Conservation (phyloP, 2,113 vertebrate species). For the Macroglossus sobrinus region DNA sequence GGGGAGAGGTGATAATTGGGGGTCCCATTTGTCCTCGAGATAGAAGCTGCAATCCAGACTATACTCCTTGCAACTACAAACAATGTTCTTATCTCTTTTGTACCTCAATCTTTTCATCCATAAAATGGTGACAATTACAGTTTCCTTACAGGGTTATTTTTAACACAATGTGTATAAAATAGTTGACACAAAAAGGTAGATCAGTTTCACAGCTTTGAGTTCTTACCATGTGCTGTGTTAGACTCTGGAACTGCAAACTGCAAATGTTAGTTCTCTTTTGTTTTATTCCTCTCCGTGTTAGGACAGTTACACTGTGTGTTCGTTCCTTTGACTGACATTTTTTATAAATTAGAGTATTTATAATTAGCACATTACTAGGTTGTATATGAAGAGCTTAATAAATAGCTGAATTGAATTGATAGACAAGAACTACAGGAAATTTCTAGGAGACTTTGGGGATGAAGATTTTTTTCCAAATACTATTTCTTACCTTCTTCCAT, state of each 20-base stretch:
- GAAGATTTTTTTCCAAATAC: not conserved
- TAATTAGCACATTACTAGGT: not conserved
- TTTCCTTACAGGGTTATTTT: not conserved
- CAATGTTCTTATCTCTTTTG: not conserved
- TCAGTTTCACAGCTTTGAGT: not conserved
- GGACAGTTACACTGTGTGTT: not conserved
- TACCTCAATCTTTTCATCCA: not conserved
- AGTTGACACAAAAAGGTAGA: not conserved
- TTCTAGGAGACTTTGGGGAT: not conserved
- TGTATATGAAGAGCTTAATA: not conserved
- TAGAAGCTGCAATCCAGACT: not conserved
- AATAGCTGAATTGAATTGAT: not conserved
- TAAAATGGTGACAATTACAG: not conserved
- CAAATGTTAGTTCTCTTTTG: not conserved
- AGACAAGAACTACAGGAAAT: not conserved
- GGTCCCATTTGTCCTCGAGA: not conserved
- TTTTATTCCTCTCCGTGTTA: not conserved
- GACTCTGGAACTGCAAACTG: not conserved
- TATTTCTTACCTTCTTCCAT: conserved; percentile 93
- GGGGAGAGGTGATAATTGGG: not conserved
- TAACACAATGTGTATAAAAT: not conserved
- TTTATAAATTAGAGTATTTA: not conserved
- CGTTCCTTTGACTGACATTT: not conserved
- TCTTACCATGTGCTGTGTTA: not conserved
- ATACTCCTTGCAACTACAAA: not conserved